Evolutionary conservation across 1,140 invertebrate genomes (phyloP), one percentile per base, ranked within the genome.

Genomic region (Sogatella furcifera): DNA sequence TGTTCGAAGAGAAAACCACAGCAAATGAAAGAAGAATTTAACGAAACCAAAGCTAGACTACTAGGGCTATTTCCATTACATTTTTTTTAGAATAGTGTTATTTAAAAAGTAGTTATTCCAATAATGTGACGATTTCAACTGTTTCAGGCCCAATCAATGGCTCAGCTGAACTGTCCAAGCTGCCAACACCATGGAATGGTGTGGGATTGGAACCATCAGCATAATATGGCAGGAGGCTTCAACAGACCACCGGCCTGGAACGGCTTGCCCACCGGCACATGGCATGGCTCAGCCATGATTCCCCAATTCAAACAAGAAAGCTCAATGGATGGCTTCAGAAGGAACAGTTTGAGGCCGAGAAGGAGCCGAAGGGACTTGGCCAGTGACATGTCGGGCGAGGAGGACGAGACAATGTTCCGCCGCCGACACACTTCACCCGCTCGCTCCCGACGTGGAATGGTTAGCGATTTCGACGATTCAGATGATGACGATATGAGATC

Each of bases 131-230:
- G 6, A 28, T 38, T 9, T 3, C 5, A 38, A 38, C 11, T 38
- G 34, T 28, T 28, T 6, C 28, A 24, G 84, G 82, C 84, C 0
- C 84, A 86, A 66, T 87, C 84, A 0, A 80, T 86, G 77, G 84
- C 84, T 0, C 84, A 85, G 21, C 68, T 85, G 2, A 80, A 80
- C 64, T 83, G 77, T 69, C 76, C 74, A 62, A 77, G 72, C 69
- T 81, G 81, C 41, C 76, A 76, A 28, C 76, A 76, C 54, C 79
- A 79, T 63, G 69, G 69, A 11, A 66, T 70, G 59, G 73, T 72
- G 71, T 42, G 71, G 74, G 73, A 67, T 70, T 67, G 76, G 64
- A 67, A 74, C 76, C 53, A 72, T 62, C 67, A 74, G 70, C 31
- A 69, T 72, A n/a, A n/a, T n/a, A 59, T 64, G 77, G 75, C 68